Conservation (phyloP, 2,113 vertebrate genomes). For the Larimichthys polyactis region DNA sequence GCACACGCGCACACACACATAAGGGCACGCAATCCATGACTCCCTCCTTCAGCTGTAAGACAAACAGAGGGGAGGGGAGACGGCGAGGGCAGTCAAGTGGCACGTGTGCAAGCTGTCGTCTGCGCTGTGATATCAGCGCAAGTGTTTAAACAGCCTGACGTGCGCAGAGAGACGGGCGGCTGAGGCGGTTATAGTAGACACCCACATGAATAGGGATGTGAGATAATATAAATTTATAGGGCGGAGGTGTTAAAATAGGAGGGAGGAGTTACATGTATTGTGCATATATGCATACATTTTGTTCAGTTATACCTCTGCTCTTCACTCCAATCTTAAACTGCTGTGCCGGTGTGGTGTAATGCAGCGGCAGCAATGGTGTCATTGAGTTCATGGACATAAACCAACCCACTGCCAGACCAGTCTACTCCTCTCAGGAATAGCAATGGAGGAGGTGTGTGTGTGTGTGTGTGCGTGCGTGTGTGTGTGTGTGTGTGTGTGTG, state of each 20-base stretch:
- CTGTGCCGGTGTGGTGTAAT: conserved; percentile 72
- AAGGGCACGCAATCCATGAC: conserved; percentile 31
- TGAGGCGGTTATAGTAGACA: conserved; percentile 30
- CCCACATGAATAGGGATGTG: conserved; percentile 14
- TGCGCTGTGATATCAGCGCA: conserved; percentile 70
- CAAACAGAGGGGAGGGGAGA: conserved; percentile 71
- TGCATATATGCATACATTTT: conserved; percentile 14
- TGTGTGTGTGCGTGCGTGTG: conserved; percentile 30
- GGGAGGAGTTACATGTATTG: background rate
- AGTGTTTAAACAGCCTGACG: conserved; percentile 74
- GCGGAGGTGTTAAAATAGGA: background rate
- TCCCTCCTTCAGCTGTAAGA: conserved; percentile 67
- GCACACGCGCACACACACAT: conserved; percentile 35
- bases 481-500: conserved; percentile 1
- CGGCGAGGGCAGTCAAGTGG: conserved; percentile 74
- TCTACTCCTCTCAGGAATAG: conserved; percentile 78
- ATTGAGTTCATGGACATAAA: conserved; percentile 81
- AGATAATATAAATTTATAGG: conserved; percentile 21
- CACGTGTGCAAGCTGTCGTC: conserved; percentile 80
- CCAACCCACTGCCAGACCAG: conserved; percentile 74
- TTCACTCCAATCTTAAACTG: conserved; percentile 13
- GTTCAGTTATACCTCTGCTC: background rate
- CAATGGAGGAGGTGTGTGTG: conserved; percentile 69
- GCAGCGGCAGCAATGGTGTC: conserved; percentile 69
- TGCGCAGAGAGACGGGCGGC: conserved; percentile 29